A percentile compares a stretch with the other conserved stretches of the same genome.
phyloP scores from a whole-genome alignment of 2,113 vertebrate species.

The Ellobius talpinus region DNA sequence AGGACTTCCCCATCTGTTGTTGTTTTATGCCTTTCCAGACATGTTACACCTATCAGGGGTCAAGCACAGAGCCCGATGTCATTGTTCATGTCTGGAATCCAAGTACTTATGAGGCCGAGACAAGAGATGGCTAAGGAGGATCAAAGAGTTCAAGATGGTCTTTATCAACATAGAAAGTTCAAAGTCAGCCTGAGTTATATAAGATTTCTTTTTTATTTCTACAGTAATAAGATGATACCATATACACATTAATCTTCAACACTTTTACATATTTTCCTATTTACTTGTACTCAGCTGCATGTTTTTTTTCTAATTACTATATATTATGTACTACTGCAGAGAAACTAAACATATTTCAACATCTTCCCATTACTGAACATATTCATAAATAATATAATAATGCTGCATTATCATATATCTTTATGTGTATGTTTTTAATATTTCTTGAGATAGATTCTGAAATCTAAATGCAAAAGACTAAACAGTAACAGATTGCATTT shows the following conservation, averaged over 20 bases:
- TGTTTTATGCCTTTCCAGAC: not conserved
- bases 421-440: slow-evolving; percentile 39
- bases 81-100: not conserved
- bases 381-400: slow-evolving; percentile 22
- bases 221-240: not conserved
- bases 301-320: slow-evolving; percentile 13
- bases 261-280: not conserved
- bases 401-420: slow-evolving; percentile 14
- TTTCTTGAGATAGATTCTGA: slow-evolving; percentile 53
- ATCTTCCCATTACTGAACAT: not conserved
- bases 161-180: not conserved
- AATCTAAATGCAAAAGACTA: slow-evolving; percentile 50
- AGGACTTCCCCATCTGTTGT: not conserved
- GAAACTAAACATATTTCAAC: slow-evolving; percentile 11
- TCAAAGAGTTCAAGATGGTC: not conserved
- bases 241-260: not conserved
- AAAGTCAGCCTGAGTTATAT: not conserved
- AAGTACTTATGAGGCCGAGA: not conserved
- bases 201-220: slow-evolving; percentile 31
- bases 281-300: not conserved
- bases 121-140: not conserved
- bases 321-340: not conserved
- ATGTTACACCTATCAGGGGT: not conserved
- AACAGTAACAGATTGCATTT: slow-evolving; percentile 68
- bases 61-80: not conserved